A percentile compares a stretch with the other conserved stretches of the same genome.
Evolutionary conservation across 2,113 vertebrate genomes (phyloP).

Genomic region (Chloropsis cyanopogon): DNA sequence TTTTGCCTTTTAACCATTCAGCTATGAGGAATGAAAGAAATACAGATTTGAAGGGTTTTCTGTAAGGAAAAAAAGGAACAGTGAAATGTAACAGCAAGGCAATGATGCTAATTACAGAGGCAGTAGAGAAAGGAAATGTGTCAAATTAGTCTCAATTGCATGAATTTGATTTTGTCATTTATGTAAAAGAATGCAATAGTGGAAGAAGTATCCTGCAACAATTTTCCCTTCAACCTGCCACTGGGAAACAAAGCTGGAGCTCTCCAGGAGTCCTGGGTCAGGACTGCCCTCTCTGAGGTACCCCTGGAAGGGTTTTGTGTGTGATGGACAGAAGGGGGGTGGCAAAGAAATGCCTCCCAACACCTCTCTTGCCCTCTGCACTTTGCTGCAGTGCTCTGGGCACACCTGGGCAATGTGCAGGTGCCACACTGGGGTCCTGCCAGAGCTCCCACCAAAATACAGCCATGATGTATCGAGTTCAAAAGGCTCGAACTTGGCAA

Average conservation of each 20-base stretch:
- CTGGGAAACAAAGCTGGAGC: neutral
- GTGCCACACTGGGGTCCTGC: neutral
- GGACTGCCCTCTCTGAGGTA: neutral
- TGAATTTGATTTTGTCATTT: neutral
- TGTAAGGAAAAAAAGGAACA: neutral
- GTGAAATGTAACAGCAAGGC: neutral
- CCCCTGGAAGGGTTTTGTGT: neutral
- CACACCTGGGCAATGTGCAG: too few relatives aligned
- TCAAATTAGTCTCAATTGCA: neutral
- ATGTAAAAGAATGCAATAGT: neutral
- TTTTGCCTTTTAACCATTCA: neutral
- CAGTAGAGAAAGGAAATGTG: neutral
- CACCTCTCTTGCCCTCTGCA: neutral
- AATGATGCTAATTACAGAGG: neutral
- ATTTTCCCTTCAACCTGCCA: neutral
- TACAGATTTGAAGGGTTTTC: neutral
- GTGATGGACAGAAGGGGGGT: neutral
- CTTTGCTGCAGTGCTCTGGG: neutral
- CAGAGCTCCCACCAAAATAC: neutral
- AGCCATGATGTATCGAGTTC: fast-evolving
- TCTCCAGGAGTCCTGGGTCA: neutral
- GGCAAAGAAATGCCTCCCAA: neutral
- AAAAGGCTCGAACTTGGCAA: neutral
- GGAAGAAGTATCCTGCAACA: neutral
- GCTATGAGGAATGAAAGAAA: neutral